Base-by-base conservation (phyloP, 2,113 vertebrate genomes). In the Sinocyclocheilus rhinocerous region DNA sequence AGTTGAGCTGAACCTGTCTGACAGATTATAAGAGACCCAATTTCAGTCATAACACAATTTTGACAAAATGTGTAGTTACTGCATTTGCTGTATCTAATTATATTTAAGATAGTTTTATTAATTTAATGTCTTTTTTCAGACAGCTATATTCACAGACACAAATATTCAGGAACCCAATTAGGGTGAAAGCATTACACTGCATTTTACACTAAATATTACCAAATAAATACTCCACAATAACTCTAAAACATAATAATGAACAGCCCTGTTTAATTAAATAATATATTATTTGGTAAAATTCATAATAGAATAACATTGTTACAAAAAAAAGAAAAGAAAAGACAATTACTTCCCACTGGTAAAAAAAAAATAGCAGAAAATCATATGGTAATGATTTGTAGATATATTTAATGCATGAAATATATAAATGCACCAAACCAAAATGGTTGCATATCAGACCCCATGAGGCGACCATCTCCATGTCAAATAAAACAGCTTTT, bases 31-130 rank as follows among this genome's bases (percentile, higher is more conserved):
- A 73, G 12, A 45, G 39, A 48, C 22, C 11, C 6, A 24, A 45
- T 24, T 75, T 75, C 11, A 75, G 10, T 45, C 11, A 6, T n/a
- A n/a, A 75, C 39, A 6, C 39, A 42, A 75, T 48, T 48, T 76
- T 76, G 33, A 72, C 18, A 6, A 72, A 72, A 72, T 12, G 18
- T 72, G 69, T 72, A 72, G 69, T 72, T 72, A 42, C 36, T 72
- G 69, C 33, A 42, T 42, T 39, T 39, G 2, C 57, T 59, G 7
- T 59, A n/a, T 59, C 57, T 72, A 4, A 72, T 20, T 42, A n/a
- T 39, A 36, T 18, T 8, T 11, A 69, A 70, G 29, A 70, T 67
- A 18, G 2, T 48, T 48, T 48, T 11, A 26, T 26, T 26, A 26
- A 48, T 48, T 11, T 0, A 2, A 11, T 24, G 15, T 16, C 4